Base-by-base conservation (phyloP, 2,113 vertebrate genomes). In the Phaethornis superciliosus region DNA sequence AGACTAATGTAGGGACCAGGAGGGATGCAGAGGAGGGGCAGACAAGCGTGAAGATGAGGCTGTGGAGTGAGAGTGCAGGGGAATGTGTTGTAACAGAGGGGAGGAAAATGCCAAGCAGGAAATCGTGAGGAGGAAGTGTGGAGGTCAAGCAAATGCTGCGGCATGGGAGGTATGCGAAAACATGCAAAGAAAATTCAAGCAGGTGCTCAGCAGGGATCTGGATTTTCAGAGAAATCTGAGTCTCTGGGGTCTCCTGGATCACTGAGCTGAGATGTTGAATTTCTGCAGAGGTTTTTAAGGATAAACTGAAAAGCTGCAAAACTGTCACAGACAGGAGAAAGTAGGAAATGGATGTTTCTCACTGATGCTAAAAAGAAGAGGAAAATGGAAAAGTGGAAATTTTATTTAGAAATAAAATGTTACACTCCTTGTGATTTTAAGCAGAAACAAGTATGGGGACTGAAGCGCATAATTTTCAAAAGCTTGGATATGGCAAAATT, bases 1-100 rank as follows among this genome's bases (percentile, higher is more conserved):
- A 94, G 87, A 94, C 89, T 95, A 95, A 95, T 96, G 75, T 52
- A 82, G n/a, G 40, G 87, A 88, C 64, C 81, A 91, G 71, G 47
- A 96, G 59, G 51, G 78, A 94, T 33, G 87, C 81, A 95, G 75
- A 87, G 40, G 74, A 87, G 33, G 28, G 46, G 55, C 75, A 92
- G 67, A 85, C 42, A 85, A 85, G 90, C 5, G 0, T 87, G 75
- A 94, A 95, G 84, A 89, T 58, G 85, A 80, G 81, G 78, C 74
- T 0, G 0, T 0, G 0, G 71, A 85, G 56, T 76, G 81, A 91
- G 55, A 95, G 79, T 56, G 59, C 74, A 89, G 55, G 49, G 2
- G 23, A 92, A 80, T 30, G 26, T 80, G 44, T 33, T 78, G 44
- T 60, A 77, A 42, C 32, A 62, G 54, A 81, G 33, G 2, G 1